These are phyloP conservation scores for Xiphydria camelus DNA, from an alignment of 2,888 invertebrate genomes.

Conservation along the genomic window DNA sequence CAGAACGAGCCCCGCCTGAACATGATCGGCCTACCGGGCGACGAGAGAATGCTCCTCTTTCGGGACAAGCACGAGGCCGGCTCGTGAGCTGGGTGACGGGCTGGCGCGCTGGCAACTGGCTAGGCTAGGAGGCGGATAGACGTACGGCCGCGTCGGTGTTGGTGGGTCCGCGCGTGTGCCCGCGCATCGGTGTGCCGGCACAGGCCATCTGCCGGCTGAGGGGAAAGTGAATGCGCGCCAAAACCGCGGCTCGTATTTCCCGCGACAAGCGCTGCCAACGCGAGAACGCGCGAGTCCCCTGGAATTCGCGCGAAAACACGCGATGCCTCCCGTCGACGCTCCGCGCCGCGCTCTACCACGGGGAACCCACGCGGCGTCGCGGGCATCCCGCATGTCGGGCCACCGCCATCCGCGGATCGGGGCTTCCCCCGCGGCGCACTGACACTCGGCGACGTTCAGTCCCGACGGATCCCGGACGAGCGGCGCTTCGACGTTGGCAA, in stretches of 20 bases:
- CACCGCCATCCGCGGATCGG: no score
- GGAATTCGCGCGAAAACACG: conserved; percentile 7
- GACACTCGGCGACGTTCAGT: no score
- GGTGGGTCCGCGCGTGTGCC: conserved; percentile 22
- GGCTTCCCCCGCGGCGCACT: no score
- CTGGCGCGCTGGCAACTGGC: conserved; percentile 28
- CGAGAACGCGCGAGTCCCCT: not conserved
- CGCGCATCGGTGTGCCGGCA: conserved; percentile 39
- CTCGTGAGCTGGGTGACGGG: conserved; percentile 40
- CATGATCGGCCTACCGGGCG: conserved; percentile 31
- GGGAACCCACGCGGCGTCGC: no score
- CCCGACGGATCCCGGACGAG: no score
- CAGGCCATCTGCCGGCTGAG: conserved; percentile 53
- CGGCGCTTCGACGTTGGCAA: conserved; percentile 24
- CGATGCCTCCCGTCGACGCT: no score
- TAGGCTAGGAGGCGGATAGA: conserved; percentile 22
- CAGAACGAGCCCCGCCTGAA: conserved; percentile 33
- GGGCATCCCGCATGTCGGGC: no score
- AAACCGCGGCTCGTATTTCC: conserved; percentile 46
- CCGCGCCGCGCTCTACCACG: no score
- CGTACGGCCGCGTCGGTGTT: conserved; percentile 14
- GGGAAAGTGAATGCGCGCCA: conserved; percentile 50
- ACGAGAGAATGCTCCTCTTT: conserved; percentile 30
- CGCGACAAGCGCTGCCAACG: conserved; percentile 42
- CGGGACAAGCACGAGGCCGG: conserved; percentile 50